phyloP scores from a whole-genome alignment of 2,113 vertebrate species.

The Sebastes schlegelii region DNA sequence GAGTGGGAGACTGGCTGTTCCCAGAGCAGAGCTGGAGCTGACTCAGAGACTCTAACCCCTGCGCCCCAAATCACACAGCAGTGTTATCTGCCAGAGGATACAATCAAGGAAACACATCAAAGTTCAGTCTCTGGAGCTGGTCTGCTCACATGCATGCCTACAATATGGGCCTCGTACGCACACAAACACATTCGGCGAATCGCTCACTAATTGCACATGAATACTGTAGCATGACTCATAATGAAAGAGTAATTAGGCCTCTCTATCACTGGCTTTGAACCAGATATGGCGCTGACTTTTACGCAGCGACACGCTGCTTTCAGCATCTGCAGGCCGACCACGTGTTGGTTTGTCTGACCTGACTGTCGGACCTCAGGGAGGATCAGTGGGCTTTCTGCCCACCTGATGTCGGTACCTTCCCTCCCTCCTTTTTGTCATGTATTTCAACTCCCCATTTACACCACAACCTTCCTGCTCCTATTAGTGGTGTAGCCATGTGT shows the following conservation, averaged over 20 bases:
- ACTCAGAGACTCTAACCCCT: constrained; percentile 70
- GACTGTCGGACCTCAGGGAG: constrained; percentile 38
- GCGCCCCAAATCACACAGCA: constrained; percentile 67
- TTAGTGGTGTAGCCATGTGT: constrained; percentile 69
- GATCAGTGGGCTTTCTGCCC: constrained; percentile 59
- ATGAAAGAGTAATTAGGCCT: constrained; percentile 73
- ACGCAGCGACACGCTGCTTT: constrained; percentile 41
- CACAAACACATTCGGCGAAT: constrained; percentile 57
- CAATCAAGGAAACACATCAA: constrained; percentile 78
- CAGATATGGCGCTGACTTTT: constrained; percentile 61
- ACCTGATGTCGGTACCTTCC: constrained; percentile 40
- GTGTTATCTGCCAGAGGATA: constrained; percentile 71
- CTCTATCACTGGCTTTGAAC: constrained; percentile 61
- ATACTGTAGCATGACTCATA: constrained; percentile 74
- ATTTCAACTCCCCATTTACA: constrained; percentile 63
- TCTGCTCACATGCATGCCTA: constrained; percentile 44
- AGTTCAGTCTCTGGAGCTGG: constrained; percentile 65
- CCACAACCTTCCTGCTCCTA: constrained; percentile 52
- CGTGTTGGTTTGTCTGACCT: constrained; percentile 48
- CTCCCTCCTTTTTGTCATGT: constrained; percentile 42
- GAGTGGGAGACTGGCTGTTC: constrained; percentile 65
- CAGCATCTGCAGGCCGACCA: constrained; percentile 59
- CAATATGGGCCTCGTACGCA: constrained; percentile 3
- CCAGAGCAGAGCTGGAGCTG: constrained; percentile 63
- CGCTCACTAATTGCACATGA: constrained; percentile 76